phyloP scores from a whole-genome alignment of 2,113 vertebrate genomes.

The Indicator indicator region DNA sequence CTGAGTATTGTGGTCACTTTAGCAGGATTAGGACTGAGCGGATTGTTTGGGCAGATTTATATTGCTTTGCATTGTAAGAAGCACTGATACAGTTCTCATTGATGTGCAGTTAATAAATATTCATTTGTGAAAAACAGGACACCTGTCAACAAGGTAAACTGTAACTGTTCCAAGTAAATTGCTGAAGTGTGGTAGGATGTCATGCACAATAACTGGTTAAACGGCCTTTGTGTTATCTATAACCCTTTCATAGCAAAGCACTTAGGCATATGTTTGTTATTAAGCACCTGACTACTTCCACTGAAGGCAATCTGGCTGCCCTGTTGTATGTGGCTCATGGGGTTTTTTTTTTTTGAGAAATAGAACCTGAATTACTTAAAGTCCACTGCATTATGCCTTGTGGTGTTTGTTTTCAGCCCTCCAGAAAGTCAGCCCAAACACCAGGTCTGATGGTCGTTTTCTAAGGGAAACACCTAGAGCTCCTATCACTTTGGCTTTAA shows the following conservation, averaged over 20 bases:
- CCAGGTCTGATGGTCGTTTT: fast-evolving
- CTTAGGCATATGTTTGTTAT: background rate
- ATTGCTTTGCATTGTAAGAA: background rate
- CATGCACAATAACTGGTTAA: background rate
- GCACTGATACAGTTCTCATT: conserved; percentile 15
- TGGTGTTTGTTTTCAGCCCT: background rate
- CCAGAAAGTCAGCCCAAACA: background rate
- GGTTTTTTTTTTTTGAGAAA: background rate
- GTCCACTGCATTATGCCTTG: background rate
- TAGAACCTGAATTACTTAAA: background rate
- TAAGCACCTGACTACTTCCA: background rate
- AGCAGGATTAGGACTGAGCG: conserved; percentile 36
- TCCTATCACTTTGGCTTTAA: background rate
- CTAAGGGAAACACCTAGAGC: background rate
- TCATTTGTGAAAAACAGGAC: background rate
- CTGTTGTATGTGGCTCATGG: background rate
- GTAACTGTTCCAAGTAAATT: background rate
- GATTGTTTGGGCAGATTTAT: conserved; percentile 50
- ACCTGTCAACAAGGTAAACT: conserved; percentile 57
- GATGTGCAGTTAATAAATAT: background rate
- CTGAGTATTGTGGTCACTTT: conserved; percentile 52
- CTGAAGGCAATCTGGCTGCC: background rate
- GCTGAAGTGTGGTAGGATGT: background rate
- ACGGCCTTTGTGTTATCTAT: background rate
- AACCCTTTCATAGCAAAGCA: background rate